Conservation (phyloP, 1,140 invertebrate species). For the Penaeus indicus region DNA sequence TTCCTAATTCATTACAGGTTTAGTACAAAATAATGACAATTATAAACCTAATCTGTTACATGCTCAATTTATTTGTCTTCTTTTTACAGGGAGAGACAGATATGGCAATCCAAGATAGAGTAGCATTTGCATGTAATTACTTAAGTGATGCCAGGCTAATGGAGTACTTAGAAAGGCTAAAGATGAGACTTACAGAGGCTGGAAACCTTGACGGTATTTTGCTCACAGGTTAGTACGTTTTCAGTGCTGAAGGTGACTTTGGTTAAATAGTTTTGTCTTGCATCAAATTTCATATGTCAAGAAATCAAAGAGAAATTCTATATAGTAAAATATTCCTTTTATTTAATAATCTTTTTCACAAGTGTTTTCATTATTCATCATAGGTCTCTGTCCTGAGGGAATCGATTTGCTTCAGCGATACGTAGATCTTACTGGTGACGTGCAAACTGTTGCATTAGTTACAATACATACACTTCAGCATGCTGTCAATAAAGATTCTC, state of each 20-base stretch:
- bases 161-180: constrained; percentile 83
- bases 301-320: too few relatives aligned
- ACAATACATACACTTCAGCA: constrained; percentile 78
- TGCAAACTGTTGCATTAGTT: constrained; percentile 90
- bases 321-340: too few relatives aligned
- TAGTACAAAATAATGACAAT: not conserved
- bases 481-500: constrained; percentile 71
- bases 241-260: not conserved
- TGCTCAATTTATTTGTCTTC: not conserved
- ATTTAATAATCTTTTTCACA: too few relatives aligned
- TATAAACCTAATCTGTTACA: constrained; percentile 10
- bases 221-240: constrained; percentile 79
- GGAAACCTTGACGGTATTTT: constrained; percentile 89
- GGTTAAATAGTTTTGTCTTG: too few relatives aligned
- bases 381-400: constrained; percentile 79
- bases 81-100: constrained; percentile 46
- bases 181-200: constrained; percentile 78
- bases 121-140: constrained; percentile 94
- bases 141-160: constrained; percentile 84
- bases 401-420: constrained; percentile 89
- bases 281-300: too few relatives aligned
- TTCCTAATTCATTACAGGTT: not conserved
- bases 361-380: constrained; percentile 36
- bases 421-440: constrained; percentile 90
- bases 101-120: constrained; percentile 77